Conservation (phyloP, 1,140 invertebrate genomes). For the Oncopodura yosiiana region DNA sequence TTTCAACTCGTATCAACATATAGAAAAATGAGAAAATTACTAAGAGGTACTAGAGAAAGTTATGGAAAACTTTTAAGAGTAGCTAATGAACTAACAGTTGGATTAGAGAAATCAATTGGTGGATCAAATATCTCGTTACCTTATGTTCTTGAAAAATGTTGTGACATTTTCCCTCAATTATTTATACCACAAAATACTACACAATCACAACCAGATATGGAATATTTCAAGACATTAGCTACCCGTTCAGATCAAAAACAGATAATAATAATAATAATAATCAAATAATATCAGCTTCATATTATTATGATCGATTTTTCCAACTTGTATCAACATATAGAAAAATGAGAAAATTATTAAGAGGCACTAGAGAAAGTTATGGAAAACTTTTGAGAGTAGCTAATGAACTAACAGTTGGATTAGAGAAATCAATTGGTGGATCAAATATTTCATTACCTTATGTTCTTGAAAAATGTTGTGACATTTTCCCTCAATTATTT, state of each 20-base stretch:
- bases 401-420: constrained; percentile 18
- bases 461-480: neutral
- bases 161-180: constrained; percentile 26
- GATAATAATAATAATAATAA: no score
- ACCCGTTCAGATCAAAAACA: no score
- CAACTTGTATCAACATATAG: constrained; percentile 25
- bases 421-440: constrained; percentile 8
- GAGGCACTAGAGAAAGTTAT: constrained; percentile 24
- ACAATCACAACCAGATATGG: neutral
- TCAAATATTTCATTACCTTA: neutral
- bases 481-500: constrained; percentile 30
- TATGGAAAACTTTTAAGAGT: constrained; percentile 32
- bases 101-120: constrained; percentile 19
- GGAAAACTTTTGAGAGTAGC: constrained; percentile 30
- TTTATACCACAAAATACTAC: constrained; percentile 15
- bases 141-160: constrained; percentile 18
- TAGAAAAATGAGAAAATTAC: constrained; percentile 25
- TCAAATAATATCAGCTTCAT: no score
- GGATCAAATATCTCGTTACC: constrained; percentile 8
- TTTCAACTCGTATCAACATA: constrained; percentile 23
- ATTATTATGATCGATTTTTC: constrained; percentile 27
- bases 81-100: constrained; percentile 19
- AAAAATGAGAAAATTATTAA: constrained; percentile 25
- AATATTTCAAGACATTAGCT: neutral
- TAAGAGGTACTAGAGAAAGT: constrained; percentile 22